Percentiles rank a stretch among this genome's conserved stretches.
Conservation (phyloP, 1,140 invertebrate genomes). For the Musca domestica region DNA sequence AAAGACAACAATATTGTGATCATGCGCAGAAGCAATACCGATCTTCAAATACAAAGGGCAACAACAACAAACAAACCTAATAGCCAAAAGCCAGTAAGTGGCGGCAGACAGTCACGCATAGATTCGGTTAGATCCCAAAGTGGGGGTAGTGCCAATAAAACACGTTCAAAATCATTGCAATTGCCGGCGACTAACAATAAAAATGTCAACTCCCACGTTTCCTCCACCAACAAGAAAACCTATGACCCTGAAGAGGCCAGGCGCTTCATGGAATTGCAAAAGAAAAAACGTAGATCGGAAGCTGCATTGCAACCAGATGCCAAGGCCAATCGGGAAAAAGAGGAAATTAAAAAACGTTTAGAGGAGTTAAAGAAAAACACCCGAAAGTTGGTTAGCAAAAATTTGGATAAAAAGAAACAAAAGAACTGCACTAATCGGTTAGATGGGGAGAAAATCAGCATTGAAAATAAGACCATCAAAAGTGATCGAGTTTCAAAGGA, state of each 20-base stretch:
- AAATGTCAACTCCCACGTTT: neutral
- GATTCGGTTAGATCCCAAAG: neutral
- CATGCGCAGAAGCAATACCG: neutral
- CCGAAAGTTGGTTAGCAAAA: slow-evolving; percentile 29
- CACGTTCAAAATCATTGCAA: slow-evolving; percentile 22
- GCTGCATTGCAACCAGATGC: neutral
- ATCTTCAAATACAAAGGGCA: neutral
- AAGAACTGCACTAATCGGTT: no score
- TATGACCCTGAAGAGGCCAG: slow-evolving; percentile 25
- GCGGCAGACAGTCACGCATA: neutral
- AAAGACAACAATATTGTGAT: neutral
- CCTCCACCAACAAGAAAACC: neutral
- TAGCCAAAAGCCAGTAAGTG: neutral
- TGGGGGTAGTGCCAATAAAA: neutral
- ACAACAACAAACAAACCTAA: neutral
- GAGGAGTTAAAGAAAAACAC: slow-evolving; percentile 31
- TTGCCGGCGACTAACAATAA: neutral
- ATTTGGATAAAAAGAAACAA: slow-evolving; percentile 20
- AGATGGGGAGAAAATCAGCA: neutral
- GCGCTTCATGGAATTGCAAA: slow-evolving; percentile 25
- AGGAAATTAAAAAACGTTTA: slow-evolving; percentile 33
- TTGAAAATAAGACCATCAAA: neutral
- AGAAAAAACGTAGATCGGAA: neutral
- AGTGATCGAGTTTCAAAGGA: neutral
- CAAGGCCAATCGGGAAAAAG: slow-evolving; percentile 24